Evolutionary conservation across 2,797 vertebrate genomes (phyloP).

Genomic region (Muscicapa striata): DNA sequence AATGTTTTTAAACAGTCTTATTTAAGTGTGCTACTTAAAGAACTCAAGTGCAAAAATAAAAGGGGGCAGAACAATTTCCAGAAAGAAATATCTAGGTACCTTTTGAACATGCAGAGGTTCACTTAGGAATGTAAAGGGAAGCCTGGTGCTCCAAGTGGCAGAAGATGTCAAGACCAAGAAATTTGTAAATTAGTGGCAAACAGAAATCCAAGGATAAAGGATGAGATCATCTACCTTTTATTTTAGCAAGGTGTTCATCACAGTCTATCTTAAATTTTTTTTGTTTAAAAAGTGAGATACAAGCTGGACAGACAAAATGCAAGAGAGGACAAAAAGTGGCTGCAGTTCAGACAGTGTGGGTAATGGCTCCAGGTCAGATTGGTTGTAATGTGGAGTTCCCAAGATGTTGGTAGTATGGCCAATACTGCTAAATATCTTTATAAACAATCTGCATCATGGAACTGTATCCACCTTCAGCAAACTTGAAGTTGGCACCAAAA

Average conservation of each 20-base stretch:
- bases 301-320: neutral
- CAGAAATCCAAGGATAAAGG: neutral
- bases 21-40: neutral
- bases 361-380: neutral
- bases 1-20: neutral
- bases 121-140: neutral
- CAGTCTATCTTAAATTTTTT: neutral
- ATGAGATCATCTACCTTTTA: neutral
- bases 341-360: neutral
- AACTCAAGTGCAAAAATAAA: neutral
- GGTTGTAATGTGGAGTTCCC: neutral
- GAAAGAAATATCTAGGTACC: neutral
- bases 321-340: neutral
- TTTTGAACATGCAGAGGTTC: neutral
- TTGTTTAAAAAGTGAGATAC: neutral
- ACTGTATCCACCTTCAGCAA: neutral
- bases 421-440: neutral
- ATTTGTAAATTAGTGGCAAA: neutral
- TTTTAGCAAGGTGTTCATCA: neutral
- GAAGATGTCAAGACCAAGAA: neutral
- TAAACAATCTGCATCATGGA: neutral
- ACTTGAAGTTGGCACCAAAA: neutral
- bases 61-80: neutral
- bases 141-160: neutral
- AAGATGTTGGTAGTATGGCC: neutral